Evolutionary conservation across 2,113 vertebrate genomes (phyloP), one percentile per base, ranked within the genome.

Genomic region (Onychorhynchus coronatus): DNA sequence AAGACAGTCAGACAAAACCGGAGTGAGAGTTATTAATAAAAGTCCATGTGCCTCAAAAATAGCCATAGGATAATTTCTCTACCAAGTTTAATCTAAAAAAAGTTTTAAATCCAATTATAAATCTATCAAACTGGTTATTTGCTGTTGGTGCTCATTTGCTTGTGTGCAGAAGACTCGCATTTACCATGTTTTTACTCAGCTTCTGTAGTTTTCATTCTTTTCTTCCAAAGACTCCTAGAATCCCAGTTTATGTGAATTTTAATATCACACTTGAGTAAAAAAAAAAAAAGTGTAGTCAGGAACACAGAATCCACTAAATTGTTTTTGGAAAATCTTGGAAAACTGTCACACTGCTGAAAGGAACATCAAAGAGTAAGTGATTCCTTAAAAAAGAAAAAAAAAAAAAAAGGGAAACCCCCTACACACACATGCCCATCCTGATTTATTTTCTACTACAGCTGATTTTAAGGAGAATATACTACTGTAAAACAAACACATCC

Each of bases 281-380:
- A 5, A 37, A 3, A 37, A 50, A 49, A 6, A 37, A 3, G 41
- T 1, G 6, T 12, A 72, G 8, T 52, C 49, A 41, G 31, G 31
- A 71, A 74, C 12, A 37, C 14, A 37, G 17, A 79, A 85, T 27
- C 44, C 22, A 52, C 30, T 15, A 55, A 58, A 67, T 37, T 55
- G 55, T 12, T 96, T 94, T 77, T 30, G 68, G 76, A 93, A 85
- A 92, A 46, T 65, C 78, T 59, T 83, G 55, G 50, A 95, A 77
- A 77, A 65, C 13, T 62, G 28, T 30, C n/a, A 49, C 3, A 6
- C 42, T 83, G n/a, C 62, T 33, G 46, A 91, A 77, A 88, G 27
- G 3, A 62, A 39, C 11, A 49, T 44, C 0, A 75, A 88, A 91
- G 88, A 83, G 61, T 8, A 0, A 68, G 61, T 8, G 0, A 68